Conservation (phyloP, 2,888 invertebrate species). For the Fragum fragum region DNA sequence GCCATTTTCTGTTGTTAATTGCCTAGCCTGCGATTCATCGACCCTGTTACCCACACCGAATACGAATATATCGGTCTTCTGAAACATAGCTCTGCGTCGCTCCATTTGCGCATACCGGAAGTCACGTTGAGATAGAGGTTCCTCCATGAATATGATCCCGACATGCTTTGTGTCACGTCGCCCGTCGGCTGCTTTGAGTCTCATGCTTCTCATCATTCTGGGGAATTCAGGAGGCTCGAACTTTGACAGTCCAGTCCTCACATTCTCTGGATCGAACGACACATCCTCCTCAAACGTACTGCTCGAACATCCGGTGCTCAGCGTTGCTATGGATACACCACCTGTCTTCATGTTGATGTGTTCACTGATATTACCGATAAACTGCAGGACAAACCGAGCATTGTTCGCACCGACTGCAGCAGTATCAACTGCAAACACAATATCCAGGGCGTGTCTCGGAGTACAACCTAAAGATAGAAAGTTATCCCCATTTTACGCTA, state of each 20-base stretch:
- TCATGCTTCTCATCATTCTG: slow-evolving; percentile 56
- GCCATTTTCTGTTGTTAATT: slow-evolving; percentile 48
- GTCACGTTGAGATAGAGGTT: slow-evolving; percentile 41
- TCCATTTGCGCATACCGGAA: slow-evolving; percentile 58
- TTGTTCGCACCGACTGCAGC: slow-evolving; percentile 61
- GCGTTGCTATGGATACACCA: slow-evolving; percentile 41
- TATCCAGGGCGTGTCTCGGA: slow-evolving; percentile 51
- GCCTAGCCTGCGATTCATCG: slow-evolving; percentile 38
- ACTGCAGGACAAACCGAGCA: slow-evolving; percentile 54
- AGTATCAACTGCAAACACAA: slow-evolving; percentile 64
- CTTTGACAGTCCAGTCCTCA: slow-evolving; percentile 38
- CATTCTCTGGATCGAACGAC: slow-evolving; percentile 30
- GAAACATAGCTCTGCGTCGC: slow-evolving; percentile 56
- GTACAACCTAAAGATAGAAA: slow-evolving; percentile 54
- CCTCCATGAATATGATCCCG: slow-evolving; percentile 61
- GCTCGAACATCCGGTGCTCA: slow-evolving; percentile 54
- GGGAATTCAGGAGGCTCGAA: slow-evolving; percentile 45
- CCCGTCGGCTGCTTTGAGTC: slow-evolving; percentile 54
- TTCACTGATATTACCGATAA: slow-evolving; percentile 60
- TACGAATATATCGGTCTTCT: slow-evolving; percentile 67
- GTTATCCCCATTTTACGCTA: too few species aligned
- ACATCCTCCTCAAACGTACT: slow-evolving; percentile 36
- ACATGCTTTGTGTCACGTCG: slow-evolving; percentile 49
- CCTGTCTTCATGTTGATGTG: slow-evolving; percentile 55
- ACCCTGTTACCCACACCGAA: slow-evolving; percentile 67